phyloP scores from a whole-genome alignment of 1,140 invertebrate genomes.

The Homalodisca vitripennis region DNA sequence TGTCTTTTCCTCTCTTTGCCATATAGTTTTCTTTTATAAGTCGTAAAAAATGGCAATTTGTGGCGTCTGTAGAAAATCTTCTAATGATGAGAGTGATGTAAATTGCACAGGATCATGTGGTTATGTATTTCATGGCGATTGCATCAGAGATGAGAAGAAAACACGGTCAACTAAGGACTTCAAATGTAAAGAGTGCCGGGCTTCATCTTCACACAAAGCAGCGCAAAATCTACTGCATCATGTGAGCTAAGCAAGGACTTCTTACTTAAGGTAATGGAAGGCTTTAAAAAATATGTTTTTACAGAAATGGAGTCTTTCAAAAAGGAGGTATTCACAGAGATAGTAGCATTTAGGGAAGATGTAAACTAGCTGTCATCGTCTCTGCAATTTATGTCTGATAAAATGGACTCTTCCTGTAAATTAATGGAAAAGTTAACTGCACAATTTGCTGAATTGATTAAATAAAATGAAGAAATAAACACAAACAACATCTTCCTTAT shows the following conservation, averaged over 20 bases:
- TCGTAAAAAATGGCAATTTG: slow-evolving; percentile 17
- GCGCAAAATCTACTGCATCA: neutral
- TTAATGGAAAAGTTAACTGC: neutral
- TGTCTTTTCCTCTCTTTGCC: too few species aligned
- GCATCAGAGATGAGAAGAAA: slow-evolving; percentile 1
- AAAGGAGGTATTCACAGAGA: neutral
- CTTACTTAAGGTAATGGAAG: neutral
- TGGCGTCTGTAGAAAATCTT: neutral
- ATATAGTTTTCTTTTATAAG: too few species aligned
- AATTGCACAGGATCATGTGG: neutral
- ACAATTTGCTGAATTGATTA: neutral
- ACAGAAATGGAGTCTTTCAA: neutral
- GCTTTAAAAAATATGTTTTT: slow-evolving; percentile 1
- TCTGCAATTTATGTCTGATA: neutral
- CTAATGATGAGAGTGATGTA: slow-evolving; percentile 3
- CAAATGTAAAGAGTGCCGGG: neutral
- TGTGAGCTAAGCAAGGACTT: neutral
- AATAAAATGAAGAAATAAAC: neutral
- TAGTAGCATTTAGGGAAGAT: neutral
- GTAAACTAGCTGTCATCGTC: neutral
- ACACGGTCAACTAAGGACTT: neutral
- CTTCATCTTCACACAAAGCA: neutral
- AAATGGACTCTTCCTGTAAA: neutral
- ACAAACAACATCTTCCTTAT: neutral
- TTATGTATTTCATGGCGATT: slow-evolving; percentile 1